phyloP scores from a whole-genome alignment of 2,797 vertebrate species.

The Telmatherina bonti region DNA sequence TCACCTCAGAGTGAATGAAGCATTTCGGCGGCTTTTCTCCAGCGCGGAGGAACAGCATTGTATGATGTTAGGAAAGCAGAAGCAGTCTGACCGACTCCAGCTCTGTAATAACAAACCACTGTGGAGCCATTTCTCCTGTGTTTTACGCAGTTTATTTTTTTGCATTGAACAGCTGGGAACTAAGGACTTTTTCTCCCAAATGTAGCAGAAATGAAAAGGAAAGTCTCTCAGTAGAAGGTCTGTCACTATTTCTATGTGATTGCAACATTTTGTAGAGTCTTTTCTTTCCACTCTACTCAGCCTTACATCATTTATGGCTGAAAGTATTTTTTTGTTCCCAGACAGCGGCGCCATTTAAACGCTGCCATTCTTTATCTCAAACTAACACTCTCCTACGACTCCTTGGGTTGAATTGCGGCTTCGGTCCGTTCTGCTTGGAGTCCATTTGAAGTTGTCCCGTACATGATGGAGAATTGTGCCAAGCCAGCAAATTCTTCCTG shows the following conservation, averaged over 20 bases:
- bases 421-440: conserved; percentile 16
- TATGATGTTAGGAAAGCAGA: neutral
- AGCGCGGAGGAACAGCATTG: neutral
- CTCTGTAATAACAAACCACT: neutral
- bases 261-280: neutral
- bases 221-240: conserved; percentile 4
- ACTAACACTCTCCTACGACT: neutral
- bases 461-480: conserved; percentile 62
- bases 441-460: conserved; percentile 41
- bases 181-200: conserved; percentile 7
- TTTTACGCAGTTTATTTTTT: neutral
- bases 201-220: neutral
- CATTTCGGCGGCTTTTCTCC: neutral
- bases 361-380: conserved; percentile 18
- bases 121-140: neutral
- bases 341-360: neutral
- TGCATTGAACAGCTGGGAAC: neutral
- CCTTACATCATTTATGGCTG: neutral
- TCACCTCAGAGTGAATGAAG: conserved; percentile 1
- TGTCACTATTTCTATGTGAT: neutral
- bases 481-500: conserved; percentile 57
- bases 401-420: conserved; percentile 4
- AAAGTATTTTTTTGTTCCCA: conserved; percentile 1
- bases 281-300: conserved; percentile 1
- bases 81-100: neutral